Base-by-base conservation (phyloP, 2,888 invertebrate genomes). In the Lithodes maja region DNA sequence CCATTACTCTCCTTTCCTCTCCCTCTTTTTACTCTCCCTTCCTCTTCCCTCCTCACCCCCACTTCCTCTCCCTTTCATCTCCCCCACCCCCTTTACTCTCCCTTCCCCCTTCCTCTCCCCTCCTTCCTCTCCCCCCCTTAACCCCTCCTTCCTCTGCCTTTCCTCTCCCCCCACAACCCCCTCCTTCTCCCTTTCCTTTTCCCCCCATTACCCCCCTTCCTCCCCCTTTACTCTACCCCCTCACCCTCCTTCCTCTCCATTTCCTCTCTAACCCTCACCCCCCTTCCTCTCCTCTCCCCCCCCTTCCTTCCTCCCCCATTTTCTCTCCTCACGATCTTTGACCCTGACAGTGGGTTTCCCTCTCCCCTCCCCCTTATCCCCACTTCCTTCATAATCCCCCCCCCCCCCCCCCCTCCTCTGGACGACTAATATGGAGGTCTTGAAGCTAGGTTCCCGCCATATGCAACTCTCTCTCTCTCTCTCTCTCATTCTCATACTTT, bases 71-170 rank as follows among this genome's bases (percentile, higher is more conserved):
- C 49, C 49, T 49, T 77, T 17, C 49, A 3, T 49, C 17, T 15
- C 49, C 15, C 49, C 17, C 49, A 9, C 79, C 17, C 71, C n/a
- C 71, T 15, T 71, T 9, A 71, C 71, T 71, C 17, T 9, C 71
- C 17, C n/a, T 71, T 79, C 79, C 53, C 9, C 0, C 54, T 79
- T 79, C 79, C 79, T n/a, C 71, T 71, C 71, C 71, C n/a, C 17
- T n/a, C 17, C 71, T n/a, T n/a, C 17, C 71, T n/a, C n/a, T 3
- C 71, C 71, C 71, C n/a, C n/a, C 71, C 61, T 12, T 61, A 3
- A 3, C 61, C 12, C 61, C 61, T 12, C 12, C 61, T 12, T 61
- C 12, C 61, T 9, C 61, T 9, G 7, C 61, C 5, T 61, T 12
- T 12, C 5, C 61, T 1, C 61, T 61, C 12, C 61, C 61, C 12